phyloP scores from a whole-genome alignment of 37 sponge, comb jelly and placozoan species.

The Ephydatia muelleri region DNA sequence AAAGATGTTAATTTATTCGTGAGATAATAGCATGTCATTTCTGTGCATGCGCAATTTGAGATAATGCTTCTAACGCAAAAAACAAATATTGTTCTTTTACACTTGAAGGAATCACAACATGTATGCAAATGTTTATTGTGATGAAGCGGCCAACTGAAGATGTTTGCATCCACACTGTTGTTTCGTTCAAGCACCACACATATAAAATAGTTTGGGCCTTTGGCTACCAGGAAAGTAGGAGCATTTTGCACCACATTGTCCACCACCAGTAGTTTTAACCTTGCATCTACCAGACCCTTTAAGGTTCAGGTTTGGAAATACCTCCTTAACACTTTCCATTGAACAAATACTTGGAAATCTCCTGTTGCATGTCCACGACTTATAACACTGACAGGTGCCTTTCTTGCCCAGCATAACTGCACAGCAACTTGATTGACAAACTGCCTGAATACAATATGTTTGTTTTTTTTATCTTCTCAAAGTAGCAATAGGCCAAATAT shows the following conservation, averaged over 20 bases:
- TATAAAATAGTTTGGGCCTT: background rate
- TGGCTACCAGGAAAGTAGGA: background rate
- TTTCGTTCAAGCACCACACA: background rate
- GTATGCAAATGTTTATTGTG: background rate
- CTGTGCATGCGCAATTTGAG: background rate
- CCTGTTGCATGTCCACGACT: background rate
- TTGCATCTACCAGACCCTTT: background rate
- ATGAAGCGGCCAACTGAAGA: background rate
- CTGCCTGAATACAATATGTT: background rate
- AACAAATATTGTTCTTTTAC: background rate
- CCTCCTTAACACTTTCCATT: background rate
- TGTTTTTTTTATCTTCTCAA: background rate
- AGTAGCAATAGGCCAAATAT: background rate
- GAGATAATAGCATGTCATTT: background rate
- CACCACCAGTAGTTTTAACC: background rate
- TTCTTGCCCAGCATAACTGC: background rate
- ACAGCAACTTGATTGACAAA: background rate
- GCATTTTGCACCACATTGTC: constrained; percentile 1
- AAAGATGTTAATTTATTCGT: background rate
- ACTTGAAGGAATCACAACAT: background rate
- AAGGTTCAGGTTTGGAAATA: background rate
- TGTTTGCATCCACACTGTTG: background rate
- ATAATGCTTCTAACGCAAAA: background rate
- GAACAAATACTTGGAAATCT: constrained; percentile 1
- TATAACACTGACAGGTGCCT: background rate